Percentiles rank a stretch among this genome's conserved stretches.
phyloP scores from a whole-genome alignment of 2,113 vertebrate genomes.

The Megaceryle maxima region DNA sequence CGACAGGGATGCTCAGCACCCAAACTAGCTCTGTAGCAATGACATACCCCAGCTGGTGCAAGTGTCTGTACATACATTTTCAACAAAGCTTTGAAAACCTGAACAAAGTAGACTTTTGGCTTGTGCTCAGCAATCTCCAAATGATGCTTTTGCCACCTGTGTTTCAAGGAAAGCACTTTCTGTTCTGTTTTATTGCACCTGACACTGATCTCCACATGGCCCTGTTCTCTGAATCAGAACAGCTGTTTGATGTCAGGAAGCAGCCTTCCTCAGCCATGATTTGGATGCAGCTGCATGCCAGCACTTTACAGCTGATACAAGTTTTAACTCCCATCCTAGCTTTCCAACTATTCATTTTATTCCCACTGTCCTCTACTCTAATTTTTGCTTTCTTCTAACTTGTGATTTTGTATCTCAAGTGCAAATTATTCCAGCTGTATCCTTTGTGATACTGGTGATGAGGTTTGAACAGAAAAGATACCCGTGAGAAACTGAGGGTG shows the following conservation, averaged over 20 bases:
- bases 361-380: background rate
- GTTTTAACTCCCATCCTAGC: background rate
- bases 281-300: background rate
- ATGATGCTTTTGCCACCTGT: slow-evolving; percentile 7
- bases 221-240: background rate
- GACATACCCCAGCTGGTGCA: background rate
- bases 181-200: slow-evolving; percentile 18
- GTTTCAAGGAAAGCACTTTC: background rate
- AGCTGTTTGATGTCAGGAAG: background rate
- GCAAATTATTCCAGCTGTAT: background rate
- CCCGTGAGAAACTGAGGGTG: background rate
- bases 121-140: background rate
- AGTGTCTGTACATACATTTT: background rate
- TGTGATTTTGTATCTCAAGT: background rate
- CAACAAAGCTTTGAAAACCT: background rate
- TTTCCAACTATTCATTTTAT: background rate
- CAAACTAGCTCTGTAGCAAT: background rate
- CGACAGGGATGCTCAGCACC: background rate
- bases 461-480: background rate
- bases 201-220: background rate
- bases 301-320: background rate
- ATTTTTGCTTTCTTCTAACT: background rate
- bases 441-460: background rate
- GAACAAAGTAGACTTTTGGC: background rate
- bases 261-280: background rate